Percentiles rank a stretch among this genome's conserved stretches.
Evolutionary conservation across 2,113 vertebrate genomes (phyloP).

Genomic region (Sinocyclocheilus anophthalmus): DNA sequence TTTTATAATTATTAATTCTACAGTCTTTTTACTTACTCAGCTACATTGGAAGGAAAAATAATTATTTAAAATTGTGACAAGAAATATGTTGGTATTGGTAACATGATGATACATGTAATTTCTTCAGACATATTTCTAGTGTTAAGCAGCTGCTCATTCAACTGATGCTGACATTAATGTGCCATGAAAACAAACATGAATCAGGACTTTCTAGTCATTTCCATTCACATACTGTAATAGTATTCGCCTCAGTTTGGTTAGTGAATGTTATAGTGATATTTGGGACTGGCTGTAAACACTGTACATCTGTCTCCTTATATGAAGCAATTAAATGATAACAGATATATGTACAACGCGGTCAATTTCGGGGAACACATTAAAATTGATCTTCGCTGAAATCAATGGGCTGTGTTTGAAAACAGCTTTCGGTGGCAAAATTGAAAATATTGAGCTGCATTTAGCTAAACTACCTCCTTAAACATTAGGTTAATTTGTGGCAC

Average conservation of each 20-base stretch:
- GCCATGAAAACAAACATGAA: background rate
- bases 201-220: background rate
- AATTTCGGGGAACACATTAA: conserved; percentile 1
- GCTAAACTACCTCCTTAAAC: conserved; percentile 38
- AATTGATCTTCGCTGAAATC: conserved; percentile 28
- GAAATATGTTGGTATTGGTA: background rate
- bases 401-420: conserved; percentile 22
- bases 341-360: background rate
- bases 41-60: conserved; percentile 4
- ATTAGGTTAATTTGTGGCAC: conserved; percentile 9
- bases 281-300: background rate
- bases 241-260: background rate
- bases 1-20: conserved; percentile 40
- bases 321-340: conserved; percentile 6
- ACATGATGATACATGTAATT: background rate
- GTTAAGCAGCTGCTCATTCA: background rate
- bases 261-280: background rate
- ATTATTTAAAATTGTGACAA: conserved; percentile 30
- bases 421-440: conserved; percentile 4
- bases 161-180: background rate
- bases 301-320: background rate
- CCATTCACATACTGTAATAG: background rate
- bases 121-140: background rate
- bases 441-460: conserved; percentile 33
- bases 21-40: conserved; percentile 36